Conservation (phyloP, 2,797 vertebrate species). For the Vespertilio murinus region DNA sequence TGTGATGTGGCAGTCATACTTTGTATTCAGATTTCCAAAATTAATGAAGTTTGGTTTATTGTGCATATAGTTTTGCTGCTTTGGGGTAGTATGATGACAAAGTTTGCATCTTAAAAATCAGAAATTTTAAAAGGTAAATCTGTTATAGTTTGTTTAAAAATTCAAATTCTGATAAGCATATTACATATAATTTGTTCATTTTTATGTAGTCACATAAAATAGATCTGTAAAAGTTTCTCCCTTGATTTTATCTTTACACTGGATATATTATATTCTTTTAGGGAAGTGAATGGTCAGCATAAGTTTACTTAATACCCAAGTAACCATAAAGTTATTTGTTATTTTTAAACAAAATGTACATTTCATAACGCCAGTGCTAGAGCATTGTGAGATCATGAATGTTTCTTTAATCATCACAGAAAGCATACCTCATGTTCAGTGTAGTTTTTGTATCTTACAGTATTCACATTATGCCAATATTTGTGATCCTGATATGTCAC, state of each 20-base stretch:
- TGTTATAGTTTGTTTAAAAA: conserved; percentile 29
- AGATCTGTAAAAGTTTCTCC: conserved; percentile 36
- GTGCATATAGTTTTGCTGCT: conserved; percentile 9
- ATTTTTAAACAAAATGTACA: conserved; percentile 39
- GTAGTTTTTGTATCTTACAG: conserved; percentile 33
- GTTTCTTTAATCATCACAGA: conserved; percentile 47
- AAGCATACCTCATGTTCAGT: conserved; percentile 61
- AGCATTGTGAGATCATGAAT: conserved; percentile 20
- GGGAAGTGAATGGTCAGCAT: conserved; percentile 27
- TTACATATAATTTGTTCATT: conserved; percentile 38
- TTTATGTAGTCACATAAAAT: conserved; percentile 37
- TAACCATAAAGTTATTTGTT: conserved; percentile 41
- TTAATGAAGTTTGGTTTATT: conserved; percentile 29
- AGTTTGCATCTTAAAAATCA: conserved; percentile 54
- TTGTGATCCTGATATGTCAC: conserved; percentile 18
- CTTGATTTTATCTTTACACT: conserved; percentile 55
- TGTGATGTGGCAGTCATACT: conserved; percentile 5
- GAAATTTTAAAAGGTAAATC: conserved; percentile 45
- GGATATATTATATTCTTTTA: conserved; percentile 32
- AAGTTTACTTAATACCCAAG: conserved; percentile 31
- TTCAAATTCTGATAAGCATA: neutral
- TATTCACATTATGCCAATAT: conserved; percentile 51
- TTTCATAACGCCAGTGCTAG: conserved; percentile 19
- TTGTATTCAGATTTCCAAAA: conserved; percentile 43
- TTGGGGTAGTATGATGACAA: conserved; percentile 12